Conservation (phyloP, 2,113 vertebrate genomes). For the Tyto alba region DNA sequence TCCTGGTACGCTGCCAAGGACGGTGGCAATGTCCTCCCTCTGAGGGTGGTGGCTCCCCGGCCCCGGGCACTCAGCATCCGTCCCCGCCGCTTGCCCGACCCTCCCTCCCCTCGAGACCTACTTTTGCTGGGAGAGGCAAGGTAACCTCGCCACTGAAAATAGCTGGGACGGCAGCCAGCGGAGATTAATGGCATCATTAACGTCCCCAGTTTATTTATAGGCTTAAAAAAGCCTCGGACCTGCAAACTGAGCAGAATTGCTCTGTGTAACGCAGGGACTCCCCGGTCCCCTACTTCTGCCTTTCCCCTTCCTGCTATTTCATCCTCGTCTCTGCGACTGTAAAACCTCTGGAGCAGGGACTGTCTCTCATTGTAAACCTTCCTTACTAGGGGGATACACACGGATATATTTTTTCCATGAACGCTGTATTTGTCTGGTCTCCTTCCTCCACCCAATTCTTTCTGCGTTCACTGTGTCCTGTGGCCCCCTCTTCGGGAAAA, state of each 20-base stretch:
- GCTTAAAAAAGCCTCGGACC: neutral
- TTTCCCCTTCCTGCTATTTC: neutral
- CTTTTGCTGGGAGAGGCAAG: slow-evolving; percentile 1
- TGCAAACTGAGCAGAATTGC: neutral
- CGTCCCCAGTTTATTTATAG: slow-evolving; percentile 44
- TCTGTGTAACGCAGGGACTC: neutral
- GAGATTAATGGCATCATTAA: slow-evolving; percentile 54
- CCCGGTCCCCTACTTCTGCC: neutral
- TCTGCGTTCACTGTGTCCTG: neutral
- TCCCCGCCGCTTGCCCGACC: neutral
- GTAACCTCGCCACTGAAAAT: slow-evolving; percentile 25
- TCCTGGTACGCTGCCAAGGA: neutral
- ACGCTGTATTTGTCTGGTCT: neutral
- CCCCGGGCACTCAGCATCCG: neutral
- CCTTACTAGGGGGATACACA: neutral
- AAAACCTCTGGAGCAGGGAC: neutral
- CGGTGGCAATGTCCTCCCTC: neutral
- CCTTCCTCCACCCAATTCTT: neutral
- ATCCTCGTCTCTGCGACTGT: neutral
- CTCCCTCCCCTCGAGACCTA: neutral
- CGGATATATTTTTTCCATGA: fast-evolving
- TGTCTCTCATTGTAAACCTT: neutral
- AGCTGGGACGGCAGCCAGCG: slow-evolving; percentile 19
- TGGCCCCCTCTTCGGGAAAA: neutral
- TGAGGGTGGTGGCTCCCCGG: neutral